phyloP scores from a whole-genome alignment of 2,797 vertebrate genomes.

The Decapterus maruadsi region DNA sequence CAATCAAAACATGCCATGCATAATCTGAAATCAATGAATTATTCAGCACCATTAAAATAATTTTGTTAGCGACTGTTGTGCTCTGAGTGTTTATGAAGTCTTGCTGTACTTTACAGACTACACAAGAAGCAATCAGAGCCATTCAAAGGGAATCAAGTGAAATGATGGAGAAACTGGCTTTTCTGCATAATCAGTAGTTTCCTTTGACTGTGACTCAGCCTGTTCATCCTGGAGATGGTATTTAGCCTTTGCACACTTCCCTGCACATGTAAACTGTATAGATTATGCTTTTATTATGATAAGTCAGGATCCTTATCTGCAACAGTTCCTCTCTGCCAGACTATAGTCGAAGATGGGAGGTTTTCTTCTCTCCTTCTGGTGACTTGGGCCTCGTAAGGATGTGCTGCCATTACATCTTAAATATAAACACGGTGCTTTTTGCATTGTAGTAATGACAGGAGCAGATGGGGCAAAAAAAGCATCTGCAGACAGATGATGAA shows the following conservation, averaged over 20 bases:
- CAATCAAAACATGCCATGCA: constrained; percentile 65
- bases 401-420: constrained; percentile 28
- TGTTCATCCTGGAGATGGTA: constrained; percentile 29
- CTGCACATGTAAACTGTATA: constrained; percentile 25
- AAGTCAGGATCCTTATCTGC: constrained; percentile 29
- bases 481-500: constrained; percentile 42
- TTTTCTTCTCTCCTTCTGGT: constrained; percentile 34
- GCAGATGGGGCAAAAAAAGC: constrained; percentile 1
- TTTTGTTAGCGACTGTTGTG: constrained; percentile 69
- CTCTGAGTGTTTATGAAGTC: constrained; percentile 68
- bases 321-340: neutral
- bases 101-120: constrained; percentile 48
- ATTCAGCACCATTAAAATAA: constrained; percentile 72
- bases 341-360: neutral
- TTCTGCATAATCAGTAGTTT: constrained; percentile 64
- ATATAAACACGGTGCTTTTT: constrained; percentile 7
- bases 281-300: constrained; percentile 48
- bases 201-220: constrained; percentile 44
- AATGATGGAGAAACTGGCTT: constrained; percentile 53
- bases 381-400: constrained; percentile 26
- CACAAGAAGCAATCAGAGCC: constrained; percentile 73
- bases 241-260: constrained; percentile 45
- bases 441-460: constrained; percentile 14
- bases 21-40: constrained; percentile 68
- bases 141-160: constrained; percentile 58